Evolutionary conservation across 2,113 vertebrate genomes (phyloP).

Genomic region (Fregata magnificens): DNA sequence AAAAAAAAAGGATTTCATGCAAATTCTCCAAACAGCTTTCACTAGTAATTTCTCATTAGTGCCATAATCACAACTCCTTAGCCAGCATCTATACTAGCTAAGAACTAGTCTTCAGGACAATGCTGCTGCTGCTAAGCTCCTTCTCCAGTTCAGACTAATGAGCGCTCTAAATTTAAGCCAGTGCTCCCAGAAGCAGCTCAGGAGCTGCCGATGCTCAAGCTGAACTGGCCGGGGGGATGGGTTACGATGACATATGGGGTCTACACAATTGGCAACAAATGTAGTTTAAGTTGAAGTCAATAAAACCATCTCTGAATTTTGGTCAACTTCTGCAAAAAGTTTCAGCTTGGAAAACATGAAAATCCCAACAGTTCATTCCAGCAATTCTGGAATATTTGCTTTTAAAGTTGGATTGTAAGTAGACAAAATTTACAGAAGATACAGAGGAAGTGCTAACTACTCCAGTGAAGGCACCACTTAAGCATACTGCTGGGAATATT

Average conservation of each 20-base stretch:
- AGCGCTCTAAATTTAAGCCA: not conserved
- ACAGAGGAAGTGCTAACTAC: not conserved
- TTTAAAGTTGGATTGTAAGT: not conserved
- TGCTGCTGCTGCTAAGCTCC: not conserved
- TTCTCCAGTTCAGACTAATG: not conserved
- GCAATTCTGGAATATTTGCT: not conserved
- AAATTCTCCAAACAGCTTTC: not conserved
- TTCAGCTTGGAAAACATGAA: not conserved
- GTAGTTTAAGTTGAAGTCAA: not conserved
- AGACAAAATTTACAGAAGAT: not conserved
- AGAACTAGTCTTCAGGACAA: not conserved
- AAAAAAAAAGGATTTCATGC: not conserved
- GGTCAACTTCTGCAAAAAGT: not conserved
- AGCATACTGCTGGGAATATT: not conserved
- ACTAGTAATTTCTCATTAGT: not conserved
- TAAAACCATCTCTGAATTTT: not conserved
- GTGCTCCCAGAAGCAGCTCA: not conserved
- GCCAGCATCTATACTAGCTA: not conserved
- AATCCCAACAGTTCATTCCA: not conserved
- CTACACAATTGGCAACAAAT: not conserved
- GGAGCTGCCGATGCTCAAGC: not conserved
- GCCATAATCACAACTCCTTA: not conserved
- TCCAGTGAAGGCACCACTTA: not conserved
- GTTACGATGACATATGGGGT: fast-evolving
- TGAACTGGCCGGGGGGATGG: not conserved